phyloP scores from a whole-genome alignment of 2,888 invertebrate species.

The Ectemnius lituratus region DNA sequence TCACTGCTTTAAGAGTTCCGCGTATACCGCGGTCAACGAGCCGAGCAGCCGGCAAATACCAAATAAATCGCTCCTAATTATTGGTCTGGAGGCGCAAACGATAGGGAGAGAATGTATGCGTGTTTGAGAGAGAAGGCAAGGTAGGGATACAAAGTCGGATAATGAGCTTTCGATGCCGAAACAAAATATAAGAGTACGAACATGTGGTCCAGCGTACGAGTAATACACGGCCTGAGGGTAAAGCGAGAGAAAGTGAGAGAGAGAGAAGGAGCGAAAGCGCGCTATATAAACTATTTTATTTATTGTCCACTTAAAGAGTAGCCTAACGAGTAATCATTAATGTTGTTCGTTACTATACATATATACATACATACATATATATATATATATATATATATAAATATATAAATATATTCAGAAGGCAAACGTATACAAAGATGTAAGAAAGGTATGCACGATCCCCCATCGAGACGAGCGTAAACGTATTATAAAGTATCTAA shows the following conservation, averaged over 20 bases:
- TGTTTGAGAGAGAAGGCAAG: slow-evolving; percentile 1
- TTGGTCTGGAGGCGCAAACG: slow-evolving; percentile 34
- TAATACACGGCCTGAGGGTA: slow-evolving; percentile 6
- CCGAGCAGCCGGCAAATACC: slow-evolving; percentile 53
- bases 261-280: slow-evolving; percentile 31
- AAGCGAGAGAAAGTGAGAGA: background rate
- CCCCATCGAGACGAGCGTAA: slow-evolving; percentile 41
- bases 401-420: slow-evolving; percentile 45
- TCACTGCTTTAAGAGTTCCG: background rate
- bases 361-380: slow-evolving; percentile 50
- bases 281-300: slow-evolving; percentile 71
- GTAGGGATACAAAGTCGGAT: slow-evolving; percentile 1
- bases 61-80: slow-evolving; percentile 53
- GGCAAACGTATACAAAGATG: slow-evolving; percentile 49
- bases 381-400: slow-evolving; percentile 30
- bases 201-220: slow-evolving; percentile 9
- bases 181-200: slow-evolving; percentile 4
- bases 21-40: slow-evolving; percentile 45
- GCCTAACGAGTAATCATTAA: slow-evolving; percentile 71
- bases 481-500: slow-evolving; percentile 45
- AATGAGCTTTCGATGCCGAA: slow-evolving; percentile 21
- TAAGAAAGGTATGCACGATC: slow-evolving; percentile 41
- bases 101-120: slow-evolving; percentile 8
- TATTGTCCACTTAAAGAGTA: slow-evolving; percentile 72
- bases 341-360: slow-evolving; percentile 73